These are phyloP conservation scores for Drosophila jambulina DNA, from an alignment of 1,140 invertebrate genomes.

Conservation along the genomic window DNA sequence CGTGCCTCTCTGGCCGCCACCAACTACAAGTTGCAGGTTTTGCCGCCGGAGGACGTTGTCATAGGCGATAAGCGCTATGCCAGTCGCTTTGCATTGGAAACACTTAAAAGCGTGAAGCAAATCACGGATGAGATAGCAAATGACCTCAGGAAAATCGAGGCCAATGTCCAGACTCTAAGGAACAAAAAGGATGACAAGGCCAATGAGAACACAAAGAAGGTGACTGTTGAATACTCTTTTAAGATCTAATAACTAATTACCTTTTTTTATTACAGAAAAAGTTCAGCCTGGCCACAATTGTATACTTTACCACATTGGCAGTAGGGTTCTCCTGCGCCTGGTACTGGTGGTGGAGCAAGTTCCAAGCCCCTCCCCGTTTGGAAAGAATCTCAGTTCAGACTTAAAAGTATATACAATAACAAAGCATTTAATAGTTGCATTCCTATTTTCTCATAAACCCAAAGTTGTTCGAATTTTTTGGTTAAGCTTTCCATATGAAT, in stretches of 20 bases:
- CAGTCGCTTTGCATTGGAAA: constrained; percentile 76
- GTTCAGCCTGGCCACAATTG: constrained; percentile 25
- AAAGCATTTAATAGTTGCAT: constrained; percentile 38
- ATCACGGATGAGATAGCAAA: constrained; percentile 67
- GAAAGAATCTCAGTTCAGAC: constrained; percentile 52
- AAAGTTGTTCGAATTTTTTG: constrained; percentile 3
- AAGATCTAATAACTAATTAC: background rate
- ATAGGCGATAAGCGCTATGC: constrained; percentile 81
- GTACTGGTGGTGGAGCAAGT: constrained; percentile 73
- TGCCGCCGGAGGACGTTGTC: constrained; percentile 75
- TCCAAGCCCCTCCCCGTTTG: constrained; percentile 28
- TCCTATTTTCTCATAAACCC: constrained; percentile 12
- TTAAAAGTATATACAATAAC: constrained; percentile 15
- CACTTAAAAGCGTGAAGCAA: constrained; percentile 60
- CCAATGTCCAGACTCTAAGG: constrained; percentile 36
- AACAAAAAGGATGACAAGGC: constrained; percentile 46
- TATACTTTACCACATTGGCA: constrained; percentile 54
- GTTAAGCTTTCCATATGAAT: constrained; percentile 9
- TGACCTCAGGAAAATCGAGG: constrained; percentile 58
- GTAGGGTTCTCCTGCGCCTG: constrained; percentile 64
- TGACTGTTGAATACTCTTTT: background rate
- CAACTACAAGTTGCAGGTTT: constrained; percentile 75
- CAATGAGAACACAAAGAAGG: constrained; percentile 27
- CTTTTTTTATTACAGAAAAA: constrained; percentile 44
- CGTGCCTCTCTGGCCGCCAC: constrained; percentile 67